phyloP scores from a whole-genome alignment of 2,113 vertebrate species.

The Rhinoderma darwinii region DNA sequence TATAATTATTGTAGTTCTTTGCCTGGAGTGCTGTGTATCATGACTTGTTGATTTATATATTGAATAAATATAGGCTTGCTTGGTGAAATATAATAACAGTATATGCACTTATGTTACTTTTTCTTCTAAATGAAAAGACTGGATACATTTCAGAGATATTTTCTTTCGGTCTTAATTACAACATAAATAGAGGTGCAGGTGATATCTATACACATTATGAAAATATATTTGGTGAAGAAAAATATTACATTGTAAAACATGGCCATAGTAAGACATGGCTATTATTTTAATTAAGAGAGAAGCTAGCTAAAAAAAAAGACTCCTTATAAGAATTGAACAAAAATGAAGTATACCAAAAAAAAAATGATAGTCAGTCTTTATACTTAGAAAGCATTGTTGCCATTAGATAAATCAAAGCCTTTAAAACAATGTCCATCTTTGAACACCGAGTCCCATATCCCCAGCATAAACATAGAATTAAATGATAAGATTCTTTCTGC shows the following conservation, averaged over 20 bases:
- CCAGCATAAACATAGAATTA: no score
- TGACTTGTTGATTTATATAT: slow-evolving; percentile 55
- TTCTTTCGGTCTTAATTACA: neutral
- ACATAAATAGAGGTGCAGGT: neutral
- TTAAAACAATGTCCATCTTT: no score
- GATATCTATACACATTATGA: neutral
- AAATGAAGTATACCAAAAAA: no score
- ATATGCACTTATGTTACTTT: slow-evolving; percentile 31
- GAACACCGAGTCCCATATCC: no score
- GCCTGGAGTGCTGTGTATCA: slow-evolving; percentile 53
- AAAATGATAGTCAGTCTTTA: no score
- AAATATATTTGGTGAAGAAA: neutral
- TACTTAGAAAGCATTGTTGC: no score
- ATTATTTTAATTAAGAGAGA: neutral
- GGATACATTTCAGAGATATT: slow-evolving; percentile 5
- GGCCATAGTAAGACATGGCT: neutral
- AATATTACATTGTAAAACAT: neutral
- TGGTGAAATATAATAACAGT: slow-evolving; percentile 41
- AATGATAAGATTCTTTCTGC: no score
- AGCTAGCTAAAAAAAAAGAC: neutral
- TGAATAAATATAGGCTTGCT: slow-evolving; percentile 53
- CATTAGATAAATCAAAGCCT: no score
- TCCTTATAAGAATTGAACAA: no score
- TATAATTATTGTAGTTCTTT: slow-evolving; percentile 55
- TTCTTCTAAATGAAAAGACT: neutral